These are phyloP conservation scores for Drosophila sp. DNA, from an alignment of 1,140 invertebrate genomes.

Conservation along the genomic window DNA sequence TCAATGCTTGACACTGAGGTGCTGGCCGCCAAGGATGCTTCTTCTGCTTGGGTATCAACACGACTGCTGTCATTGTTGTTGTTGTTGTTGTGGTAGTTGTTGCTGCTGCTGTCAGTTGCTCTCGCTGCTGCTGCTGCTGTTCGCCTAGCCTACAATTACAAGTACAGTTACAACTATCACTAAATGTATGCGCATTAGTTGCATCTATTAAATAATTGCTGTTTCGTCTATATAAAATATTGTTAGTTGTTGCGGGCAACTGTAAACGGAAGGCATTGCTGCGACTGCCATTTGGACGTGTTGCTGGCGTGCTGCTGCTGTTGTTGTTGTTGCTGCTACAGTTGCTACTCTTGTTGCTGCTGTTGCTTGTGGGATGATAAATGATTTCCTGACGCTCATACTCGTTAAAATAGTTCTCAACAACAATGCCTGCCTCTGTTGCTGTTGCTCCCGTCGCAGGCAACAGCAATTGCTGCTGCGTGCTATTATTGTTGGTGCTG, in stretches of 20 bases:
- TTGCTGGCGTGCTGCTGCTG: constrained; percentile 50
- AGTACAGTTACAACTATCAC: constrained; percentile 82
- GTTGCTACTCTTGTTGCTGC: constrained; percentile 53
- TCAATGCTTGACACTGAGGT: constrained; percentile 78
- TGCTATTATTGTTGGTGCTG: constrained; percentile 33
- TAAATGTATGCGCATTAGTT: constrained; percentile 80
- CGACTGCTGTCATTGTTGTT: constrained; percentile 47
- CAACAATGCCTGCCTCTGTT: constrained; percentile 69
- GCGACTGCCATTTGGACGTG: constrained; percentile 42
- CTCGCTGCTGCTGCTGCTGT: constrained; percentile 19
- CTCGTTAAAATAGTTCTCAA: constrained; percentile 84
- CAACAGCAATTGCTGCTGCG: constrained; percentile 33
- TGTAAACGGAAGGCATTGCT: constrained; percentile 70
- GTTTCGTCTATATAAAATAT: constrained; percentile 75
- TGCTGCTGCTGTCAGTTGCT: constrained; percentile 43
- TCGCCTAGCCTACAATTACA: constrained; percentile 79
- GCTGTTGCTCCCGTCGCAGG: constrained; percentile 36
- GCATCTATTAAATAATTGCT: constrained; percentile 68
- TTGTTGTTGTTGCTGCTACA: constrained; percentile 41
- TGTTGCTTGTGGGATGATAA: constrained; percentile 75
- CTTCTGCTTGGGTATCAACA: constrained; percentile 12
- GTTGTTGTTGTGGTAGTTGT: too few relatives aligned
- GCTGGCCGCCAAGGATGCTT: constrained; percentile 65
- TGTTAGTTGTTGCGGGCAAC: constrained; percentile 74
- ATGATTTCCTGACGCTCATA: constrained; percentile 84